These are phyloP conservation scores for Lutjanus campechanus DNA, from an alignment of 2,797 vertebrate species.

Conservation along the genomic window DNA sequence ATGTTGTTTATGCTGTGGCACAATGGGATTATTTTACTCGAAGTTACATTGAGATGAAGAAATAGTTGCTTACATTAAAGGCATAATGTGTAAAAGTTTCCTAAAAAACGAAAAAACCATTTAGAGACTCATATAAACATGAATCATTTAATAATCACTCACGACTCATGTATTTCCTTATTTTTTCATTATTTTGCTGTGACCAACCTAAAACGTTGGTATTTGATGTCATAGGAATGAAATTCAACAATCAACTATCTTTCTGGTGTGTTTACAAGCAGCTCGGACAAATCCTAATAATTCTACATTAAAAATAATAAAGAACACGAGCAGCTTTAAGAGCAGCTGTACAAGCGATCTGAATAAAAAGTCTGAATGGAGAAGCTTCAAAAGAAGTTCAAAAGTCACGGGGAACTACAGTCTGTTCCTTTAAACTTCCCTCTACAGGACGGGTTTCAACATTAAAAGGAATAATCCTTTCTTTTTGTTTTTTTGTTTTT, in stretches of 20 bases:
- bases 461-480: constrained; percentile 13
- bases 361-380: not conserved
- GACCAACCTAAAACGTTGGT: too few species aligned
- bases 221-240: too few species aligned
- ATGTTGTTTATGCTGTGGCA: not conserved
- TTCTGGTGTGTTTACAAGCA: too few species aligned
- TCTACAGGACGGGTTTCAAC: not conserved
- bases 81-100: too few species aligned
- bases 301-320: not conserved
- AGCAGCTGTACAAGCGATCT: not conserved
- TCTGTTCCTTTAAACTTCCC: constrained; percentile 1
- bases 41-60: not conserved
- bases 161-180: too few species aligned
- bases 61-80: not conserved
- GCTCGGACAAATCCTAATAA: too few species aligned
- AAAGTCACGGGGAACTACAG: not conserved
- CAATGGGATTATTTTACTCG: not conserved
- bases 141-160: too few species aligned
- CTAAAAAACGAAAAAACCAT: too few species aligned
- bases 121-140: too few species aligned
- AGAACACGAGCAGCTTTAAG: not conserved
- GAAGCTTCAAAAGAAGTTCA: not conserved
- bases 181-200: too few species aligned
- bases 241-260: too few species aligned
- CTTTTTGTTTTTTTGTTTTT: constrained; percentile 23